Evolutionary conservation across 37 sponge, comb jelly and placozoan species (phyloP).

Genomic region (Eunapius fragilis): DNA sequence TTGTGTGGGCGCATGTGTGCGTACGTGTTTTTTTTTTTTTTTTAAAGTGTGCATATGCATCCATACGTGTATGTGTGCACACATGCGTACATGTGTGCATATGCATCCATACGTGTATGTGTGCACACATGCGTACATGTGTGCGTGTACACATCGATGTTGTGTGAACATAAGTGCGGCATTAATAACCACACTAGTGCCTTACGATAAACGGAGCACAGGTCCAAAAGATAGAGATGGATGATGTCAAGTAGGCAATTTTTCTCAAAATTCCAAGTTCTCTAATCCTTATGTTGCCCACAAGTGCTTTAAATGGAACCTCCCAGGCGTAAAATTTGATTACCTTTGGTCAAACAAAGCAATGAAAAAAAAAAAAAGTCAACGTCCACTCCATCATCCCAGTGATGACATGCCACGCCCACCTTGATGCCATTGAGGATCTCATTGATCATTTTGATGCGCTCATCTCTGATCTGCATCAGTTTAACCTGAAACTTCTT

Average conservation of each 20-base stretch:
- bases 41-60: background rate
- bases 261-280: slow-evolving; percentile 75
- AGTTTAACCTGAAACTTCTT: background rate
- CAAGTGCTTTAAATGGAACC: slow-evolving; percentile 59
- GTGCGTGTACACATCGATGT: no score
- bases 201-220: slow-evolving; percentile 91
- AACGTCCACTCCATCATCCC: no score
- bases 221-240: slow-evolving; percentile 81
- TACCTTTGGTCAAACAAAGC: slow-evolving; percentile 49
- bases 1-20: background rate
- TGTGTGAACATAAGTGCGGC: background rate
- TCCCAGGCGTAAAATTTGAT: slow-evolving; percentile 99
- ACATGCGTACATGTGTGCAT: background rate
- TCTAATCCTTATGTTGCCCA: slow-evolving; percentile 61
- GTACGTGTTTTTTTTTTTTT: background rate
- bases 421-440: slow-evolving; percentile 10
- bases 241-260: slow-evolving; percentile 64
- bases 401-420: no score
- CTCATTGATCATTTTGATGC: background rate
- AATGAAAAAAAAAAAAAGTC: no score
- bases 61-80: background rate
- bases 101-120: background rate
- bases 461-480: background rate
- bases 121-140: no score
- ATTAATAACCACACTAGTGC: no score